Base-by-base conservation (phyloP, 2,113 vertebrate genomes). In the Sprattus sprattus region DNA sequence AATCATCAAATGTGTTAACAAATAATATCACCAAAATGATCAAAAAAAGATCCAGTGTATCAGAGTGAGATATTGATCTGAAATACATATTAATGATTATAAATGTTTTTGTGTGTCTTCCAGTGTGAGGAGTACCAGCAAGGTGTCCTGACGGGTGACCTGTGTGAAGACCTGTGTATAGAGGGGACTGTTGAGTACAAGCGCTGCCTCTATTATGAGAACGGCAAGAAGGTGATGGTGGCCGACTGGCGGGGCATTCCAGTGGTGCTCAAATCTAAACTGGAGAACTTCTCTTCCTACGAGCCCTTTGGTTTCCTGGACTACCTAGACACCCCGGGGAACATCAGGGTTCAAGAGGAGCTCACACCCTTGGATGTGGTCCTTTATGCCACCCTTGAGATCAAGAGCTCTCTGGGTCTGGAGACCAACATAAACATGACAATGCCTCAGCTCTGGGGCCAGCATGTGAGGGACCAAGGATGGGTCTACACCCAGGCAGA, bases 141-240 rank as follows among this genome's bases (percentile, higher is more conserved):
- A 0, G 97, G 97, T 46, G 87, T 91, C 7, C 93, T 99, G 88
- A 95, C 94, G 0, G 97, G 98, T 0, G 96, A 98, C 91, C 95
- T 99, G 87, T 99, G 98, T 6, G 96, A 97, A 92, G 98, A 99
- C 82, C 94, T 99, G 86, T 99, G 98, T 0, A 95, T 96, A 83
- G 93, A 91, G 0, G 93, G 95, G 52, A 93, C 90, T 81, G 93
- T 99, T 81, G 93, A 94, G 87, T 99, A 98, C 92, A 96, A 92
- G 81, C 95, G 95, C 88, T 99, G 98, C 82, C 97, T 99, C 71
- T 97, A 98, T 93, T 97, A 97, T 0, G 96, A 98, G 88, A 94
- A 96, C 16, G 98, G 98, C 54, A 99, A 99, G 93, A 99, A 98
- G 93, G 98, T 99, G 90, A 96, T 99, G 81, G 96, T 97, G 90